Evolutionary conservation across 2,888 invertebrate species (phyloP).

Genomic region (Helicoverpa assulta): DNA sequence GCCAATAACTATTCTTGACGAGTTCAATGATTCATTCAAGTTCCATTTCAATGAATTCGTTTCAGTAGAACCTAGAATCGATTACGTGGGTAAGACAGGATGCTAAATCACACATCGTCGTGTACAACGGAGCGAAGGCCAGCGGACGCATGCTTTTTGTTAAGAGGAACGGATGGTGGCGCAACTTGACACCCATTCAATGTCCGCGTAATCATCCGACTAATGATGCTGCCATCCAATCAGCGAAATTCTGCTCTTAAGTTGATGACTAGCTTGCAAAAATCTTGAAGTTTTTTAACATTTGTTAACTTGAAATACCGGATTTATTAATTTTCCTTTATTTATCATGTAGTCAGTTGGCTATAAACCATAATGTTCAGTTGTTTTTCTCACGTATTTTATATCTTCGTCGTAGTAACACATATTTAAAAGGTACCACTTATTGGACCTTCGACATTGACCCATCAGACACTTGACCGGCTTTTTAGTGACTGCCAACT

Average conservation of each 20-base stretch:
- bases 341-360: not conserved
- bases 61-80: conserved; percentile 38
- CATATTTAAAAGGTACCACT: not conserved
- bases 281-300: not conserved
- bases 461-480: conserved; percentile 15
- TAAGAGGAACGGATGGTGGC: conserved; percentile 76
- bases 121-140: conserved; percentile 71
- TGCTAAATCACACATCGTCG: conserved; percentile 71
- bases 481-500: conserved; percentile 68
- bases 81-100: conserved; percentile 44
- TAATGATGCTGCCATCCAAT: conserved; percentile 72
- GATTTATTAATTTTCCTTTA: not conserved
- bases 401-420: not conserved
- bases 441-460: conserved; percentile 12
- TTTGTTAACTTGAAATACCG: not conserved
- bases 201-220: conserved; percentile 70
- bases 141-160: conserved; percentile 80
- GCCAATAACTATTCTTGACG: conserved; percentile 20
- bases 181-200: conserved; percentile 72
- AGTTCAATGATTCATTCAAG: conserved; percentile 43
- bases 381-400: not conserved
- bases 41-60: conserved; percentile 46
- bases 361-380: not conserved
- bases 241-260: conserved; percentile 14
- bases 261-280: not conserved